Base-by-base conservation (phyloP, 1,140 invertebrate genomes). In the Pinna nobilis region DNA sequence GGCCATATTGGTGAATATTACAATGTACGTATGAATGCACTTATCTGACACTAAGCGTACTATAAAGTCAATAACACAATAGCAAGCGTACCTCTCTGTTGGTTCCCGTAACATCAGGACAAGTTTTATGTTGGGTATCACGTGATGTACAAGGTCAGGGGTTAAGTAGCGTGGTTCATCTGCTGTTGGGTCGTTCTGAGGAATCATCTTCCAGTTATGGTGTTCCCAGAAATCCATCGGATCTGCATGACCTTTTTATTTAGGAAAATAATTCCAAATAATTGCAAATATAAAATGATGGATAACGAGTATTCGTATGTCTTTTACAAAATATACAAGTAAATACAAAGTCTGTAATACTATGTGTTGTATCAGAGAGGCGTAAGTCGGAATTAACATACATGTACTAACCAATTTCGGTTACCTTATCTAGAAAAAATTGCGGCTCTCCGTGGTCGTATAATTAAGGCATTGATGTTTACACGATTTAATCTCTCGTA, bases 171-270 rank as follows among this genome's bases (percentile, higher is more conserved):
- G 53, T 9, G 65, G 65, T 7, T 53, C 49, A 11, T 2, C 30
- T 25, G 49, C 49, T 35, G 32, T 37, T 1, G 65, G 65, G 49
- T 67, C 65, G 18, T 67, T 67, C 65, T 67, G 65, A 25, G 65
- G 65, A 15, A 67, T 67, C 11, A 39, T 18, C 30, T 33, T 33
- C 65, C 65, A 67, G 28, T 23, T 23, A 1, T 25, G 35, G 32
- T 67, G 51, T 18, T 67, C 65, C 65, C 50, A 67, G 33, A 67
- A 39, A 67, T 67, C 65, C 65, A 67, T 55, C 15, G 65, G 65
- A 33, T 67, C 50, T 28, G 33, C 50, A 28, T 67, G 65, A 1
- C 65, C 65, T 67, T 9, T 44, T n/a, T 11, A 44, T 11, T 44
- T 44, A 11, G 39, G n/a, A n/a, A 44, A 44, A 44, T 11, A 11